Conservation (phyloP, 1,140 invertebrate species). For the Drosophila punjabiensis region DNA sequence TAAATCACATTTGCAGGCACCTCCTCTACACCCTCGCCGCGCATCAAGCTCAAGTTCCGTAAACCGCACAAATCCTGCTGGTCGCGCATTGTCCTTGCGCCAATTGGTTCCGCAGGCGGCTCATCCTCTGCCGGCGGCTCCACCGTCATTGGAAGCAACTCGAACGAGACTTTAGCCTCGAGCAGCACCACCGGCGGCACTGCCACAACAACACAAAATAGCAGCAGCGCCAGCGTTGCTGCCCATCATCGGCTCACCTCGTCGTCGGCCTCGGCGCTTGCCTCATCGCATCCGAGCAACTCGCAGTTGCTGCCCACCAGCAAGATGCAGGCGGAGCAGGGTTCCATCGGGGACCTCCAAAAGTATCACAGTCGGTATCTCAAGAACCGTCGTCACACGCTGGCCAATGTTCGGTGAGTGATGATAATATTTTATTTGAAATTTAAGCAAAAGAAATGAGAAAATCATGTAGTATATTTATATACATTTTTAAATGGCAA, state of each 20-base stretch:
- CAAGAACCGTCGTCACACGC: constrained; percentile 92
- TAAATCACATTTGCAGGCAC: constrained; percentile 21
- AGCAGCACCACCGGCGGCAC: constrained; percentile 71
- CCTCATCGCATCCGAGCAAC: constrained; percentile 73
- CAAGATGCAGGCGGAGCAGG: constrained; percentile 95
- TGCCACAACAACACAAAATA: constrained; percentile 77
- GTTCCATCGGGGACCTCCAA: constrained; percentile 93
- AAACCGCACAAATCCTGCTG: constrained; percentile 83
- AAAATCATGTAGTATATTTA: neutral
- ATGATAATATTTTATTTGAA: constrained; percentile 31
- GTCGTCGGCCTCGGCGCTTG: constrained; percentile 74
- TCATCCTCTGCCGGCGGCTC: constrained; percentile 53
- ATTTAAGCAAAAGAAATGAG: neutral
- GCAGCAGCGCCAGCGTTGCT: constrained; percentile 73
- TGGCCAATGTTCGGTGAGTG: constrained; percentile 96
- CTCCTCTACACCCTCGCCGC: constrained; percentile 81
- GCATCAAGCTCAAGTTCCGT: constrained; percentile 81
- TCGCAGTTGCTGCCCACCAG: constrained; percentile 84
- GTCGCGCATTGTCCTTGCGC: constrained; percentile 78
- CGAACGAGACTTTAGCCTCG: constrained; percentile 75
- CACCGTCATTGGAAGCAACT: constrained; percentile 79
- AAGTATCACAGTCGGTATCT: constrained; percentile 94
- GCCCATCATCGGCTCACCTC: constrained; percentile 72
- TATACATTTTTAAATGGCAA: neutral
- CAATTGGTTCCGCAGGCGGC: constrained; percentile 62